Evolutionary conservation across 2,113 vertebrate genomes (phyloP).

Genomic region (Neogale vison): DNA sequence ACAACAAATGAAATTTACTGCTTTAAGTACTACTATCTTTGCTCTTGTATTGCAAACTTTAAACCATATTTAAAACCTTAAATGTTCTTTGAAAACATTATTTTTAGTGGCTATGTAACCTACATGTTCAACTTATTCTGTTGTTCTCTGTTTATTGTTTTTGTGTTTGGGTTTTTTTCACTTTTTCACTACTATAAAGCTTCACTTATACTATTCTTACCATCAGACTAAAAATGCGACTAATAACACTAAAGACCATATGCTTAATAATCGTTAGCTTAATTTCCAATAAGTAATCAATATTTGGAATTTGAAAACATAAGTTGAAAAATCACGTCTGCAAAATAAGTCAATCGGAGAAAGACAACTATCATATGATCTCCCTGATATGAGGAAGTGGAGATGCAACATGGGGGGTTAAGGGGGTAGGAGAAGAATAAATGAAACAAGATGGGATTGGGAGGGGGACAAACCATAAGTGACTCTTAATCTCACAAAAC

Average conservation of each 20-base stretch:
- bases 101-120: neutral
- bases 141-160: neutral
- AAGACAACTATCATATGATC: no score
- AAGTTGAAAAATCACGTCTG: conserved; percentile 4
- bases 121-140: neutral
- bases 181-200: neutral
- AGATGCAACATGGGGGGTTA: no score
- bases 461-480: no score
- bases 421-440: no score
- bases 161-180: neutral
- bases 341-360: no score
- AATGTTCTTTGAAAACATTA: neutral
- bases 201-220: neutral
- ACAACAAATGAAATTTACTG: neutral
- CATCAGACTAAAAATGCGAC: no score
- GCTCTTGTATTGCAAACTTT: neutral
- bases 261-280: neutral
- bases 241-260: neutral
- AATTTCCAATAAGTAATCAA: neutral
- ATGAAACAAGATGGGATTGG: no score
- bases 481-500: no score
- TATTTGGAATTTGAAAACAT: neutral
- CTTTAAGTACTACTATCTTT: neutral
- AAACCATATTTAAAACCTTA: neutral
- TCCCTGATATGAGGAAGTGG: no score